Percentiles rank a stretch among this genome's conserved stretches.
phyloP scores from a whole-genome alignment of 2,888 invertebrate species.

The Petrolisthes cinctipes region DNA sequence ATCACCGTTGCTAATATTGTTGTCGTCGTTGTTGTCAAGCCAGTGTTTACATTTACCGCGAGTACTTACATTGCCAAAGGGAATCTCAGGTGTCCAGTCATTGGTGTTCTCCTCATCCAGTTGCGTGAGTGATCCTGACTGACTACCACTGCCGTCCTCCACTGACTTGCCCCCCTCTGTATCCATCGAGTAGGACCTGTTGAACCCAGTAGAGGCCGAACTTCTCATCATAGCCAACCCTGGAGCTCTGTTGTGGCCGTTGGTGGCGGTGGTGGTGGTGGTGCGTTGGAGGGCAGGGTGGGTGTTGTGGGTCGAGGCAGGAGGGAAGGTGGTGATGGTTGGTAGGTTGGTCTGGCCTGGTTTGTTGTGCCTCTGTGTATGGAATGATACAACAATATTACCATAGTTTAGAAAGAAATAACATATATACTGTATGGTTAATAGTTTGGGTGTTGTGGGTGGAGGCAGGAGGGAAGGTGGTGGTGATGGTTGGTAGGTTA shows the following conservation, averaged over 20 bases:
- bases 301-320: neutral
- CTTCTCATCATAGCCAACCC: neutral
- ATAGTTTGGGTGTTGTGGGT: neutral
- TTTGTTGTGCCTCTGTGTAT: neutral
- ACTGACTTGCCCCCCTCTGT: conserved; percentile 42
- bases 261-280: conserved; percentile 21
- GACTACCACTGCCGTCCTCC: conserved; percentile 67
- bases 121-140: conserved; percentile 70
- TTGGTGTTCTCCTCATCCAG: conserved; percentile 69
- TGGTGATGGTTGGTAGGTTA: conserved; percentile 25
- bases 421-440: no score
- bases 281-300: conserved; percentile 8
- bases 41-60: no score
- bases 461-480: neutral
- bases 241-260: neutral
- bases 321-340: conserved; percentile 15
- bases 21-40: no score
- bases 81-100: conserved; percentile 93
- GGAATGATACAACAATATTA: neutral
- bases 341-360: neutral
- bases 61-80: conserved; percentile 84
- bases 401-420: neutral
- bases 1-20: no score
- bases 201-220: neutral
- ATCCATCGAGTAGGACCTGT: conserved; percentile 16